Percentiles rank a stretch among this genome's conserved stretches.
These are phyloP conservation scores for Semotilus atromaculatus DNA, from an alignment of 2,797 vertebrate species.

Conservation along the genomic window DNA sequence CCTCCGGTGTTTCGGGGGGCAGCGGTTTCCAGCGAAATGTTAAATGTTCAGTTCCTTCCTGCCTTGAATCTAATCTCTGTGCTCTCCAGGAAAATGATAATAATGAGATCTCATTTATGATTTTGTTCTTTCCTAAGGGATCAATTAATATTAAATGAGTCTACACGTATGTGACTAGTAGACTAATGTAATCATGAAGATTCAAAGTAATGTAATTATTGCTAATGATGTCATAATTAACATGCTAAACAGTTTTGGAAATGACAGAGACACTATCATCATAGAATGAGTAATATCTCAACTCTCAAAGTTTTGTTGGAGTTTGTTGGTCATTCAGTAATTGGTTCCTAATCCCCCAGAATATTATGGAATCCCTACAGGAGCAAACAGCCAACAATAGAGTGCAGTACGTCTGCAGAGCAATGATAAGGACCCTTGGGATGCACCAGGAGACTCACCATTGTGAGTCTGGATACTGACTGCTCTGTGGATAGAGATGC, in stretches of 20 bases:
- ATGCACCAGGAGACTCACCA: slow-evolving; percentile 10
- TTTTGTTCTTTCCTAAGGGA: background rate
- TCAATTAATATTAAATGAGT: slow-evolving; percentile 19
- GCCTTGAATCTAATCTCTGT: no score
- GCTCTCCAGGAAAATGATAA: no score
- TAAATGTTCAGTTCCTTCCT: no score
- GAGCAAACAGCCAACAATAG: slow-evolving; percentile 32
- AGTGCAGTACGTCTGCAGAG: slow-evolving; percentile 17
- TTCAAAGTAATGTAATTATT: background rate
- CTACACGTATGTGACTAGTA: background rate
- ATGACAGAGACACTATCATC: background rate
- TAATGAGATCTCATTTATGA: no score
- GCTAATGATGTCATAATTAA: background rate
- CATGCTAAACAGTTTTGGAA: background rate
- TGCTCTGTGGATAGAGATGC: slow-evolving; percentile 17
- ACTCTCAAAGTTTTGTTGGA: background rate
- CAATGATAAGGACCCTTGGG: background rate
- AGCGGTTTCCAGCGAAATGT: no score
- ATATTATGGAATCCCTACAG: slow-evolving; percentile 5
- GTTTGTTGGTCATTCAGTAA: slow-evolving; percentile 9
- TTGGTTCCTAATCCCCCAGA: background rate
- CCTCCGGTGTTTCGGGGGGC: no score
- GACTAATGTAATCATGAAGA: background rate
- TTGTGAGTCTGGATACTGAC: slow-evolving; percentile 19
- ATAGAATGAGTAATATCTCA: slow-evolving; percentile 1